Evolutionary conservation across 2,797 vertebrate species (phyloP), one percentile per base, ranked within the genome.

Genomic region (Sorex maritimensis): DNA sequence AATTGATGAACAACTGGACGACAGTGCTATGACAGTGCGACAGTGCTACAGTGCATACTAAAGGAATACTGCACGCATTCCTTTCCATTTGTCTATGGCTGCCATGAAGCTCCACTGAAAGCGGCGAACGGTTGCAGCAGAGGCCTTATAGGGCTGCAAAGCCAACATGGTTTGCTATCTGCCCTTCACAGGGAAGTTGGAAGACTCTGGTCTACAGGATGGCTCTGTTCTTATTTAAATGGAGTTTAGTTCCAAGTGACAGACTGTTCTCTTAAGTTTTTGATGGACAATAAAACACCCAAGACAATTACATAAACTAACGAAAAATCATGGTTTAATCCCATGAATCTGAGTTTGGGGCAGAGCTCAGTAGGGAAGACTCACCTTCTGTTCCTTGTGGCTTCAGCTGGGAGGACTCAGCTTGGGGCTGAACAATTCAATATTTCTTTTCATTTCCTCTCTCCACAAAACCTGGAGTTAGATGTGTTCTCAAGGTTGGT

Each of bases 221-320:
- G 77, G 77, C 84, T 89, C 87, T 77, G 77, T 1, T 67, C 55
- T 28, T 52, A 38, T 72, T 44, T 73, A 38, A 86, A 81, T 58
- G 55, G 23, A 91, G 84, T 65, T 83, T 24, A 88, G 23, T 71
- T 58, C 21, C 72, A 91, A 86, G 52, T 38, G 73, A 84, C 38
- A 81, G 81, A 82, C 6, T 81, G 80, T 78, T 78, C 41, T 34
- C 2, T 2, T 61, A 85, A 85, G 17, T 24, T 73, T 77, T 14
- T 52, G 38, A 63, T 71, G 34, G 34, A 68, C 28, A 69, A 63
- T 77, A 90, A 84, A 86, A 81, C 19, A 46, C 5, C 21, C 9
- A 17, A 74, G 78, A 82, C 44, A 38, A 41, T 72, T n/a, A 23
- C 88, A 75, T 77, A 68, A 90, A 78, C 89, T 71, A 94, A 71